phyloP scores from a whole-genome alignment of 2,113 vertebrate genomes.

The Actenoides lindsayi region DNA sequence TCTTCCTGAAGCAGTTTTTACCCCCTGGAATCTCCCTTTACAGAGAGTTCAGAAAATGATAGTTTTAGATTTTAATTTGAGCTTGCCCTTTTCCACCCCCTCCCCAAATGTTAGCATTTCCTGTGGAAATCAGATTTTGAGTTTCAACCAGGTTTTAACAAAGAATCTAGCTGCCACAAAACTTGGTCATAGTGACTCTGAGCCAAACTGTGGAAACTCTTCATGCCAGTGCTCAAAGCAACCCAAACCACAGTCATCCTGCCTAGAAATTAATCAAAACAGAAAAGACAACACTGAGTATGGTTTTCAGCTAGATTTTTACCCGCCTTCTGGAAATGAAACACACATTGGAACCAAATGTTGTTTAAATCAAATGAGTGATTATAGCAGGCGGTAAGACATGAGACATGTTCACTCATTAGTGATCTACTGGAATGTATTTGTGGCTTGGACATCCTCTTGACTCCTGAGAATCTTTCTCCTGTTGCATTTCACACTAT shows the following conservation, averaged over 20 bases:
- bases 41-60: not conserved
- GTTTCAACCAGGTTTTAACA: not conserved
- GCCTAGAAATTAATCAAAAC: conserved; percentile 63
- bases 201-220: conserved; percentile 46
- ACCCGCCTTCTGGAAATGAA: conserved; percentile 40
- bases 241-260: conserved; percentile 67
- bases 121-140: conserved; percentile 1
- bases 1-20: conserved; percentile 5
- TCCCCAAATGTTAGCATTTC: not conserved
- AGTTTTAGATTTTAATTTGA: not conserved
- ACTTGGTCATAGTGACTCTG: not conserved
- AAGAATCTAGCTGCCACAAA: conserved; percentile 5
- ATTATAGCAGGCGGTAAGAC: conserved; percentile 49
- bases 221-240: conserved; percentile 40
- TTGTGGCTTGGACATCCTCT: conserved; percentile 67
- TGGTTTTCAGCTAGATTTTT: conserved; percentile 46
- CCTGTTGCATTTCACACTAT: not conserved
- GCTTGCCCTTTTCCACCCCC: not conserved
- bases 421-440: conserved; percentile 61
- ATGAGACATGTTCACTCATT: conserved; percentile 65
- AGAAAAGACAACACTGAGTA: conserved; percentile 48
- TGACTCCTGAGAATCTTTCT: conserved; percentile 39
- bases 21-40: not conserved
- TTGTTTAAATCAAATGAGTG: conserved; percentile 60
- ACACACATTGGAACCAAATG: conserved; percentile 63